Evolutionary conservation across 2,113 vertebrate species (phyloP), one percentile per base, ranked within the genome.

Genomic region (Sebastes fasciatus): DNA sequence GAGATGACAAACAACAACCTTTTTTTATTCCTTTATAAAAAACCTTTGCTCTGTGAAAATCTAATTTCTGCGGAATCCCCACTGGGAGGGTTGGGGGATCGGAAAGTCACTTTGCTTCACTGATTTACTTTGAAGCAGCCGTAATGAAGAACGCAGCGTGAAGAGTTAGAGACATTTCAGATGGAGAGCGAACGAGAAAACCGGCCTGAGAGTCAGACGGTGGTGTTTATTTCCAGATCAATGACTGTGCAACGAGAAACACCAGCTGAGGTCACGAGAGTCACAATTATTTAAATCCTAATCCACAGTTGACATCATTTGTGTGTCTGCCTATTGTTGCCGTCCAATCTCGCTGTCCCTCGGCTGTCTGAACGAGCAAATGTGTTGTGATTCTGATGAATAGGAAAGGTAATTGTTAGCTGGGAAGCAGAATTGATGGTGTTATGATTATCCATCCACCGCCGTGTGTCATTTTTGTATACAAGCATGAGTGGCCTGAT

Each of bases 211-310:
- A 76, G 61, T 71, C 75, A 45, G 16, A 63, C 48, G 58, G 55
- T 82, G 51, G 66, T 61, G 78, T 54, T 74, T 75, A 45, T 80
- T 81, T 75, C 34, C 49, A 88, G 64, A 86, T 90, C 52, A 63
- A 21, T 12, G 43, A n/a, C 55, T 10, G 11, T 55, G 67, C 61
- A 57, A 62, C 48, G 62, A 79, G 17, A 74, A 62, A 45, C 48
- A 21, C 64, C 48, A 70, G 61, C 51, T 8, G 26, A 84, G 77
- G 82, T 85, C 79, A 83, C 43, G 0, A 43, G 45, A 51, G 83
- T 51, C 6, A 1, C 70, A 69, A 83, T 89, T 83, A 87, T 77
- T 89, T 14, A 70, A 85, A 88, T 84, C 57, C 40, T 86, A 84
- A 88, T 82, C 74, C 77, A 4, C 67, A n/a, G 73, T 10, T 77